Evolutionary conservation across 2,888 invertebrate genomes (phyloP), one percentile per base, ranked within the genome.

Genomic region (Pseudococcus jackbeardsleyi): DNA sequence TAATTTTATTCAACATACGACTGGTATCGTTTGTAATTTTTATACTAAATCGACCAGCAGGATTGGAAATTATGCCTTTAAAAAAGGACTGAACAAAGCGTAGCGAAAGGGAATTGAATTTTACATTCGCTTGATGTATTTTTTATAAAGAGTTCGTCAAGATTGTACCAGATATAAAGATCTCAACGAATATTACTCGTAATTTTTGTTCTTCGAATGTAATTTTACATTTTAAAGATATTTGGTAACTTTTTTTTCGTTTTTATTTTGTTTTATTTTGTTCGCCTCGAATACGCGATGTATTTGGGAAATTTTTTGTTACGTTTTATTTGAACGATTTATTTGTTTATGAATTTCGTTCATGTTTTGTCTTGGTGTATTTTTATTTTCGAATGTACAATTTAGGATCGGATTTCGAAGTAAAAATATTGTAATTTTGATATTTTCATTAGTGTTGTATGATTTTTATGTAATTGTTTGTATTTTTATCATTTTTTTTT

Each of bases 241-340:
- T 33, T 82, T 82, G 46, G 79, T 82, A 82, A 19, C 11, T 77
- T 77, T 77, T 77, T 82, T 82, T 82, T 82, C 17, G 79, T 82
- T 82, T 82, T 82, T 82, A 82, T 82, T 82, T 82, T 82, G 79
- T 82, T 82, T 82, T 82, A 82, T 46, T 82, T 46, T 82, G 46
- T 82, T 82, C 39, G 33, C n/a, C 22, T 82, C 33, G 8, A 42
- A 79, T 46, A 82, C 12, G 42, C 15, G 2, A 46, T 9, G 79
- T 82, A n/a, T 82, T 54, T 46, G 46, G 19, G 46, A 4, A 82
- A 82, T 82, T 82, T 33, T 82, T 82, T 82, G 79, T 82, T 82
- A 82, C 46, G 79, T 82, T 72, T 42, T 82, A 46, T 82, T 82
- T 82, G 46, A 46, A 82, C 46, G 42, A 82, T 46, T 26, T 82